Evolutionary conservation across 2,797 vertebrate genomes (phyloP).

Genomic region (Falco naumanni): DNA sequence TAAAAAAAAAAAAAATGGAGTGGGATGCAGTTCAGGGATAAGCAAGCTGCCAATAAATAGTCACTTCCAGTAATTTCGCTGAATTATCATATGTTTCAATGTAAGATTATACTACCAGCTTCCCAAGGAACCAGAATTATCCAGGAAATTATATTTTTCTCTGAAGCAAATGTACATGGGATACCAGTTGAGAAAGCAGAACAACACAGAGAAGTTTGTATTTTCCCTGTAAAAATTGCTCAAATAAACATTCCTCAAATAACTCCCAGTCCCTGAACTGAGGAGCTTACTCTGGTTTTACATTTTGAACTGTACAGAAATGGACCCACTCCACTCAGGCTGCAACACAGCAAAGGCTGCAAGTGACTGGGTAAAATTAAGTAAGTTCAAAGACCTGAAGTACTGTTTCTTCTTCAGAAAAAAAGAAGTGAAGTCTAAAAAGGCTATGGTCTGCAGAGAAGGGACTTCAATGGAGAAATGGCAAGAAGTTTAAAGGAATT

Average conservation of each 20-base stretch:
- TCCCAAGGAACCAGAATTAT: constrained; percentile 6
- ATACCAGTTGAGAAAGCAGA: neutral
- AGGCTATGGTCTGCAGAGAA: neutral
- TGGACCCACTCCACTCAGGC: neutral
- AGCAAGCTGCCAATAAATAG: constrained; percentile 8
- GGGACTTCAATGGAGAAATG: neutral
- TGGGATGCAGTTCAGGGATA: neutral
- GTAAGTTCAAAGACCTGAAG: neutral
- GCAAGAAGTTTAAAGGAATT: neutral
- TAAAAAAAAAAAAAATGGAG: neutral
- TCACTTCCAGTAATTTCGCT: constrained; percentile 6
- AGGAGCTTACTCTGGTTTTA: neutral
- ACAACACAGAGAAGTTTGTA: neutral
- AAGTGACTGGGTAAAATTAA: neutral
- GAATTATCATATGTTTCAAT: neutral
- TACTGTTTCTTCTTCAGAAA: neutral
- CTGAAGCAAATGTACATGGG: neutral
- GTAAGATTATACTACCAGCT: neutral
- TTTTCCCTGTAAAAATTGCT: neutral
- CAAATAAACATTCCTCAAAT: neutral
- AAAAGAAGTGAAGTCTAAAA: neutral
- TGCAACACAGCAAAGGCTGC: neutral
- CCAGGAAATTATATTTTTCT: neutral
- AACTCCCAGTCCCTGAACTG: neutral
- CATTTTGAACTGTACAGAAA: neutral